Percentiles rank a stretch among this genome's conserved stretches.
Evolutionary conservation across 2,797 vertebrate genomes (phyloP).

Genomic region (Sebastiscus albofasciatus): DNA sequence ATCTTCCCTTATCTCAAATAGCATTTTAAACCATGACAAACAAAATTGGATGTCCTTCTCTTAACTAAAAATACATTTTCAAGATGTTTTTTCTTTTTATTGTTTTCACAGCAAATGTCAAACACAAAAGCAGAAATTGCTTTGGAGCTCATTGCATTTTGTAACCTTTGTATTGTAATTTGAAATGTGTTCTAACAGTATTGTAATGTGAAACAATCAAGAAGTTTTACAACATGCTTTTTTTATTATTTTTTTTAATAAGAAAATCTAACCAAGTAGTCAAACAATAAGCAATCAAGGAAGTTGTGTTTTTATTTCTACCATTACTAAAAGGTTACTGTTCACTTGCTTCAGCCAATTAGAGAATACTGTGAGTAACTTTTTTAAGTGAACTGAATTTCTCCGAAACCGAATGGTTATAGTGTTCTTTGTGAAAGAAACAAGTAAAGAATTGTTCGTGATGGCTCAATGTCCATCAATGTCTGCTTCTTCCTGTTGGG

Average conservation of each 20-base stretch:
- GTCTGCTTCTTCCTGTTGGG: neutral
- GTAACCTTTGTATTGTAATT: conserved; percentile 23
- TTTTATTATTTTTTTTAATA: neutral
- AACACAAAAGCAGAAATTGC: conserved; percentile 8
- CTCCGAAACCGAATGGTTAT: too few relatives aligned
- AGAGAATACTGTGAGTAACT: too few relatives aligned
- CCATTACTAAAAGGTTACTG: neutral
- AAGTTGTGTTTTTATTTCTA: neutral
- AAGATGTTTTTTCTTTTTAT: neutral
- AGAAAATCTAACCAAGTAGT: neutral
- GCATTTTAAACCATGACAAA: conserved; percentile 13
- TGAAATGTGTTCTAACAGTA: neutral
- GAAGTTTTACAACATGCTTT: neutral
- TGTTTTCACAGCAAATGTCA: neutral
- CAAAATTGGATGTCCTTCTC: neutral
- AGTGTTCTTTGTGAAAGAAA: neutral
- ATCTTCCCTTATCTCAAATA: conserved; percentile 9
- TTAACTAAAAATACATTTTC: neutral
- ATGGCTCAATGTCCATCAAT: too few relatives aligned
- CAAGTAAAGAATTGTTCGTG: neutral
- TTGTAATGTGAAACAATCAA: neutral
- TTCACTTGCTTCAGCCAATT: neutral
- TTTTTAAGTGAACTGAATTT: too few relatives aligned
- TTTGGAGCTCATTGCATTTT: neutral
- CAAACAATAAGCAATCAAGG: neutral